These are phyloP conservation scores for Dioctria rufipes DNA, from an alignment of 2,888 invertebrate species.

Conservation along the genomic window DNA sequence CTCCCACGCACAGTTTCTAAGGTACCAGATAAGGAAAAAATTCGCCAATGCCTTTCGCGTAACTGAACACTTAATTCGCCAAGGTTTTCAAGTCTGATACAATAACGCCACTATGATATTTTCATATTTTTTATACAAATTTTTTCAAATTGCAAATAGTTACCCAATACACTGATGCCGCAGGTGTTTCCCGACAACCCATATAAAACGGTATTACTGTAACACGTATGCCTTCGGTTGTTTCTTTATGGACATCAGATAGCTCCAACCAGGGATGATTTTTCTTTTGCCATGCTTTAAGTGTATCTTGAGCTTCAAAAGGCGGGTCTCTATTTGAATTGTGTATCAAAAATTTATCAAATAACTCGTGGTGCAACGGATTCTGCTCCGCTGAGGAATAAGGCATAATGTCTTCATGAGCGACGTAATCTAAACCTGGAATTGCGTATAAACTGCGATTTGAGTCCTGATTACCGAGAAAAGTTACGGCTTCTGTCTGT, in stretches of 20 bases:
- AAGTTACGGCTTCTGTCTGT: constrained; percentile 98
- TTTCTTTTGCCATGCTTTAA: constrained; percentile 96
- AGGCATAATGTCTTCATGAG: constrained; percentile 97
- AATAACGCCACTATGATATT: constrained; percentile 91
- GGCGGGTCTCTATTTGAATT: constrained; percentile 87
- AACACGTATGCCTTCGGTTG: constrained; percentile 94
- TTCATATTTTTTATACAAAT: neutral
- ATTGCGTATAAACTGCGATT: constrained; percentile 96
- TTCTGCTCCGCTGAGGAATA: constrained; percentile 90
- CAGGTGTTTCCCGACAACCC: constrained; percentile 94
- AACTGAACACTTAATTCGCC: constrained; percentile 91
- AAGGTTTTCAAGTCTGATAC: constrained; percentile 95
- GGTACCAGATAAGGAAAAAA: constrained; percentile 94
- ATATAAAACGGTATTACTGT: constrained; percentile 99
- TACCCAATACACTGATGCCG: constrained; percentile 89
- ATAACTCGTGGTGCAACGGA: constrained; percentile 95
- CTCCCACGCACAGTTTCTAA: constrained; percentile 94
- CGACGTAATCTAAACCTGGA: constrained; percentile 97
- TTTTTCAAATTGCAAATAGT: constrained; percentile 19
- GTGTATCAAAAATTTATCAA: constrained; percentile 93
- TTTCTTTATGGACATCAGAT: constrained; percentile 97
- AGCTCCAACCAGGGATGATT: constrained; percentile 98
- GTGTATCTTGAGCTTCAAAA: constrained; percentile 89
- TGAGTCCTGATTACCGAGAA: constrained; percentile 96
- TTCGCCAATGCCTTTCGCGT: constrained; percentile 97